Evolutionary conservation across 1,140 invertebrate species (phyloP), one percentile per base, ranked within the genome.

Genomic region (Babylonia areolata): DNA sequence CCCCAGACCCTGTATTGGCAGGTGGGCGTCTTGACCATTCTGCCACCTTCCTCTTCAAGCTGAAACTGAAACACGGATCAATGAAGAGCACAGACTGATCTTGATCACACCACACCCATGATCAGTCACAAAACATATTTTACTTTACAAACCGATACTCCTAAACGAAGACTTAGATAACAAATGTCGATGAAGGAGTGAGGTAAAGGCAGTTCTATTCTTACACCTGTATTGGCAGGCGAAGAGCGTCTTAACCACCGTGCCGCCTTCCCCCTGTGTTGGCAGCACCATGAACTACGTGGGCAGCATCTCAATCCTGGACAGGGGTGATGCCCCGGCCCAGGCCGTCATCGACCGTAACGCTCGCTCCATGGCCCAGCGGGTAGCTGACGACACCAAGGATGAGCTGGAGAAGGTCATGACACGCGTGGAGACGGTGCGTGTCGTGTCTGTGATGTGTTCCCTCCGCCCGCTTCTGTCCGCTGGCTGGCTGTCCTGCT

Each of bases 361-460:
- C 88, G 91, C 92, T 28, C 86, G 93, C 3, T 91, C 92, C 3
- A 86, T 93, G 58, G 93, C 93, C 28, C 92, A 93, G 84, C 58
- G 93, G 23, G 87, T 92, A 0, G 90, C 91, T 12, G 91, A 94
- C 84, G 93, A 94, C 78, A 94, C 93, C 1, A 92, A 90, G 69
- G 92, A 94, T 85, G 92, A 94, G 79, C 88, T 94, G 81, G 87
- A 91, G 35, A 93, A 93, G 81, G 93, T 94, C 37, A 90, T 93
- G 89, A 86, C 88, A 39, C 85, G 93, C 58, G 93, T 94, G 3
- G 93, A 93, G 20, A 91, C 91, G 85, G 93, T 94, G 87, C 91
- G 93, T 88, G 51, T 9, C 28, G 51, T n/a, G n/a, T n/a, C n/a
- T n/a, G n/a, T n/a, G 46, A 51, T 51, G 9, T 51, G 46, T 51